Evolutionary conservation across 2,888 invertebrate genomes (phyloP).

Genomic region (Ophion slaviceki): DNA sequence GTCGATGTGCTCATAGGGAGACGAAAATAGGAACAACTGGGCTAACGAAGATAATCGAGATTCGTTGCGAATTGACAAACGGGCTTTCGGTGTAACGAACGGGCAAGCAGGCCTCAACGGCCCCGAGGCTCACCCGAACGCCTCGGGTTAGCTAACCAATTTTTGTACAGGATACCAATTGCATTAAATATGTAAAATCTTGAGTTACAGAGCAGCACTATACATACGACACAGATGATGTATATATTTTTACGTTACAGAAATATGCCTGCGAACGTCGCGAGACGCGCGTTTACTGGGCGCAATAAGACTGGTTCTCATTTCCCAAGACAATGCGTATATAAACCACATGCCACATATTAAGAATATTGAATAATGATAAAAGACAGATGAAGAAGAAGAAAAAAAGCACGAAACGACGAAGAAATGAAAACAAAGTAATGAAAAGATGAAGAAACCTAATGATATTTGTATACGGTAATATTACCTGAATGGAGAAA

Average conservation of each 20-base stretch:
- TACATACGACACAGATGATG: constrained; percentile 84
- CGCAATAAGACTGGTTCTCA: constrained; percentile 84
- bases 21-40: background rate
- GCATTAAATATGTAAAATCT: constrained; percentile 81
- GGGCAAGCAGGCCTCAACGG: constrained; percentile 54
- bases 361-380: constrained; percentile 67
- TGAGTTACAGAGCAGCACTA: constrained; percentile 84
- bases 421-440: constrained; percentile 43
- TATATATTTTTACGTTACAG: constrained; percentile 84
- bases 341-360: constrained; percentile 73
- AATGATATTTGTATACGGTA: constrained; percentile 83
- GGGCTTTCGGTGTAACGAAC: constrained; percentile 58
- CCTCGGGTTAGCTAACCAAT: constrained; percentile 79
- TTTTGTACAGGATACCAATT: constrained; percentile 82
- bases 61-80: constrained; percentile 29
- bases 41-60: constrained; percentile 11
- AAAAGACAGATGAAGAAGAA: constrained; percentile 19
- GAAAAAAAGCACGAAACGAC: constrained; percentile 4
- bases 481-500: constrained; percentile 70
- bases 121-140: constrained; percentile 70
- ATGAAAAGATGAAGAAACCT: constrained; percentile 62
- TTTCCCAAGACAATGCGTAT: constrained; percentile 83
- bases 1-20: background rate
- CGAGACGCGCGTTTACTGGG: constrained; percentile 75
- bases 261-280: constrained; percentile 81